Evolutionary conservation across 2,888 invertebrate species (phyloP), one percentile per base, ranked within the genome.

Genomic region (Homarus gammarus): DNA sequence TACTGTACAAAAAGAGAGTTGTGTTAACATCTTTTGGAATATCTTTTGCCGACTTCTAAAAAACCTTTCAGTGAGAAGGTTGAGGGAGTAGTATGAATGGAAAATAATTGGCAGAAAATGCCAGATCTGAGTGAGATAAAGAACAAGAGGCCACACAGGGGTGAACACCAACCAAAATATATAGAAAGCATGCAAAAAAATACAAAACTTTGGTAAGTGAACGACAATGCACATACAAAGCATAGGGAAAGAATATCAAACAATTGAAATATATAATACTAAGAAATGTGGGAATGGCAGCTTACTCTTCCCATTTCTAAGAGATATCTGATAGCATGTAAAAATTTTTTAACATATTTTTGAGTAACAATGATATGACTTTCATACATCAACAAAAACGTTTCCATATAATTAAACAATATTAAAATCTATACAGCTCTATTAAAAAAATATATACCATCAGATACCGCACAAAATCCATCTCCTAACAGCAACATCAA

Each of bases 171-270:
- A 88, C 87, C 87, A 88, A 88, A 75, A 88, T 75, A 72, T 82
- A 88, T 88, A 83, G 38, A 56, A 51, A 84, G 18, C 77, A 75
- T 84, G 77, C 77, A 86, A 77, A 77, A 75, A 88, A 75, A 77
- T 61, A 82, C 77, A 31, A 77, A 75, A 87, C 75, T 82, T 72
- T 36, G 38, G 49, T 72, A 72, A 83, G 82, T 88, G 87, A 88
- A 88, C 87, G 77, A 88, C 83, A 88, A 87, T 83, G 87, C 87
- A 88, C 87, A 88, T 51, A 68, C 36, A 88, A 88, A 88, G 87
- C 87, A 78, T 49, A 79, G 86, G 56, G 86, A 70, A 56, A 85
- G 78, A 85, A 77, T 85, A 61, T 75, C 77, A 33, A 78, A 78
- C 85, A 44, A 77, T 83, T 51, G 44, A 51, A 44, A 73, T 51